Evolutionary conservation across 2,113 vertebrate genomes (phyloP), one percentile per base, ranked within the genome.

Genomic region (Pelodiscus sinensis): DNA sequence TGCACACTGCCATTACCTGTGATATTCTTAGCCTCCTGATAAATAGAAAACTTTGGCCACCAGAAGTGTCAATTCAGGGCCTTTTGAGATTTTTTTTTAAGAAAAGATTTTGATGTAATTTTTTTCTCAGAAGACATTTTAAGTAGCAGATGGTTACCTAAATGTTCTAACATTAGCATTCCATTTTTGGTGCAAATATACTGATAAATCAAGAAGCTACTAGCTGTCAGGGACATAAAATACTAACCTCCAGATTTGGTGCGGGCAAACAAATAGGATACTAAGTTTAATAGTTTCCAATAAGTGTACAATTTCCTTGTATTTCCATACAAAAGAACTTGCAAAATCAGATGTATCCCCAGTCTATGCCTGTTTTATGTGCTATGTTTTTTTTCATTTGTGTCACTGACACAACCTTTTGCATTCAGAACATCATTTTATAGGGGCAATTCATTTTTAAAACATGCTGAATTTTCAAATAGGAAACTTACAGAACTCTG

Each of bases 401-500:
- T 79, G 14, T 77, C 78, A 73, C 8, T 78, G 75, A 71, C 86
- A 35, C 27, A 25, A n/a, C 86, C 81, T 86, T 62, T 89, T 6
- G 1, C 29, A n/a, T 1, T 2, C 80, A 13, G 65, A 29, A 65
- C n/a, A 91, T 83, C 57, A 86, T 11, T 11, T 85, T 68, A 55
- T 29, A 86, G 71, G 38, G 92, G 54, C 79, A 92, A 86, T 85
- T 44, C 56, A 84, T 14, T 82, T 3, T 1, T 81, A 81, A 90
- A 79, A 2, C 58, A 10, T 75, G 38, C 65, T 65, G 38, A 75
- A 8, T 91, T 85, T 38, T 90, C 0, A 24, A 81, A 85, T 87
- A 56, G 31, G 51, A 92, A 88, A 71, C 44, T 13, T 82, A 62
- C 7, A 82, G 86, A 86, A 52, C 85, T 92, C 89, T 95, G 87